Conservation (phyloP, 2,113 vertebrate species). For the Tupaia chinensis region DNA sequence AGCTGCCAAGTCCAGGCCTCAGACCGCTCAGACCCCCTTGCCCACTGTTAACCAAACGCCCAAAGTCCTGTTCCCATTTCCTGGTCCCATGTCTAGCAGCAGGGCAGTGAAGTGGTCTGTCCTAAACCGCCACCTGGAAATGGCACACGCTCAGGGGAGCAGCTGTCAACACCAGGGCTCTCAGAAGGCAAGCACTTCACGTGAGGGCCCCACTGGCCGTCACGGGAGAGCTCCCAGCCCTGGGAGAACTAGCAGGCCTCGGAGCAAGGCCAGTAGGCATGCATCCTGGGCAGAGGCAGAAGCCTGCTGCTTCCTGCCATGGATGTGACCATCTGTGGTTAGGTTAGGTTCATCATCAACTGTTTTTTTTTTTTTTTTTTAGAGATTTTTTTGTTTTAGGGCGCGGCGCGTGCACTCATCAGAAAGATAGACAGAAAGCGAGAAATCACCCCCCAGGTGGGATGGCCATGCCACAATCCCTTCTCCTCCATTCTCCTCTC, state of each 20-base stretch:
- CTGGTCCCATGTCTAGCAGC: neutral
- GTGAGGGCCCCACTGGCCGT: neutral
- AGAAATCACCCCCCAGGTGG: too few species aligned
- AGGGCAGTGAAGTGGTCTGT: neutral
- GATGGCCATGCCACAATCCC: too few species aligned
- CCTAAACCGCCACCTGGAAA: neutral
- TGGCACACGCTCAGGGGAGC: neutral
- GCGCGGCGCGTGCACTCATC: too few species aligned
- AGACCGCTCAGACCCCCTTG: neutral
- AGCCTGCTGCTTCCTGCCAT: neutral
- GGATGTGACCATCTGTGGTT: neutral
- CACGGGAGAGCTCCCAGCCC: neutral
- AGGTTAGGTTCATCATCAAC: too few species aligned
- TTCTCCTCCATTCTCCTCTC: too few species aligned
- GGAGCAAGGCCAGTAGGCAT: too few species aligned
- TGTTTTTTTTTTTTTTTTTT: too few species aligned
- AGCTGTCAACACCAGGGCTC: neutral
- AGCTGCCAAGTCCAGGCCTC: too few species aligned
- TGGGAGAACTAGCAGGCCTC: neutral
- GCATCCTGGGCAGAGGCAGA: neutral
- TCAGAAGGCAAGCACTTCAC: neutral
- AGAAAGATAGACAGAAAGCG: too few species aligned
- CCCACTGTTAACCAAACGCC: neutral
- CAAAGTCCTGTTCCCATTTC: neutral
- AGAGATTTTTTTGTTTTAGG: too few species aligned